A percentile compares a stretch with the other conserved stretches of the same genome.
These are phyloP conservation scores for Zootoca vivipara DNA, from an alignment of 2,113 vertebrate genomes.

Conservation along the genomic window DNA sequence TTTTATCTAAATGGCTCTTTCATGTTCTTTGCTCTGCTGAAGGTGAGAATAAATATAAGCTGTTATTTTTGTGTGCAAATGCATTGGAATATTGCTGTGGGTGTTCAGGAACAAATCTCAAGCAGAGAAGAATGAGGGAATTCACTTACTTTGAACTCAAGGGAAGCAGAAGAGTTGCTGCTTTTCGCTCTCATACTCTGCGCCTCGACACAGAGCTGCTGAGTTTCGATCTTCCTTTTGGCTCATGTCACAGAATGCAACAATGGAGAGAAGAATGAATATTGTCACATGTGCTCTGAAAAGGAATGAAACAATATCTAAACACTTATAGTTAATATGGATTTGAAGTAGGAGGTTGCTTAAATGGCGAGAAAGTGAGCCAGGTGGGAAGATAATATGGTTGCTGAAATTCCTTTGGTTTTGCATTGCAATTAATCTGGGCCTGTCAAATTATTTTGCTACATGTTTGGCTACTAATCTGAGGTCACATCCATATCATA, in stretches of 20 bases:
- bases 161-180: not conserved
- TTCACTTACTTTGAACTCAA: not conserved
- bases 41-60: not conserved
- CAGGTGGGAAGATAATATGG: not conserved
- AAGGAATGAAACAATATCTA: not conserved
- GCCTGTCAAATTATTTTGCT: not conserved
- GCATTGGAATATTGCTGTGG: not conserved
- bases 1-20: constrained; percentile 32
- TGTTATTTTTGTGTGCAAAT: not conserved
- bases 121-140: constrained; percentile 22
- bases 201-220: not conserved
- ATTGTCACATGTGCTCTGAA: constrained; percentile 18
- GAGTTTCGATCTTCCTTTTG: constrained; percentile 1
- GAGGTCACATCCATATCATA: no score
- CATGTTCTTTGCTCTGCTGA: not conserved
- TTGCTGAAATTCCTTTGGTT: not conserved
- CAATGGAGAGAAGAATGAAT: constrained; percentile 28
- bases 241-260: constrained; percentile 3
- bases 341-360: not conserved
- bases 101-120: not conserved
- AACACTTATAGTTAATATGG: not conserved
- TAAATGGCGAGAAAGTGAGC: not conserved
- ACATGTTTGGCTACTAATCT: no score
- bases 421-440: not conserved
- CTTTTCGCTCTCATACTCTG: constrained; percentile 35